A percentile compares a stretch with the other conserved stretches of the same genome.
Conservation (phyloP, 2,888 invertebrate species). For the Hedya salicella region DNA sequence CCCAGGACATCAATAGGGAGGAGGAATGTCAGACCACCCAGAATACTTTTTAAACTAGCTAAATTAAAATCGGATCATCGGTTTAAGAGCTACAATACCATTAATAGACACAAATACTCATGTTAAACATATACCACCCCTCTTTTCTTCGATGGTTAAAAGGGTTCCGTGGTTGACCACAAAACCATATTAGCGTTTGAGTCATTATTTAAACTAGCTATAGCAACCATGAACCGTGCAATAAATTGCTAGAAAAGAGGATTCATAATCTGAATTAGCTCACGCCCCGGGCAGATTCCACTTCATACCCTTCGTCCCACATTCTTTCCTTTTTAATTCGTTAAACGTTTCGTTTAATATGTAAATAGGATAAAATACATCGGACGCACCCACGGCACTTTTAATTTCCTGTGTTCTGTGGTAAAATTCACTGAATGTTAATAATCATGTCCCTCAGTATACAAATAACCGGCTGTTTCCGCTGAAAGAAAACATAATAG, state of each 20-base stretch:
- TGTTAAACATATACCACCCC: no score
- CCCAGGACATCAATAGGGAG: background rate
- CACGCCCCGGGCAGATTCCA: background rate
- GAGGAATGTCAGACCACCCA: conserved; percentile 11
- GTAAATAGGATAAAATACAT: conserved; percentile 10
- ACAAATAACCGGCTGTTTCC: no score
- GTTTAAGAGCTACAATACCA: no score
- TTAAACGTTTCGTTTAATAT: conserved; percentile 11
- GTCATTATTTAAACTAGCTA: no score
- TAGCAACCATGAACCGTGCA: no score
- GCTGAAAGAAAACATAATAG: background rate
- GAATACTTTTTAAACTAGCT: background rate
- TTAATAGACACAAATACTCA: no score
- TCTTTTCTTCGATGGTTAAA: no score
- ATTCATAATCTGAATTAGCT: conserved; percentile 3
- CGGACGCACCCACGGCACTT: conserved; percentile 5
- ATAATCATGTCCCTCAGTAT: background rate
- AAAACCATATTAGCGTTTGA: no score
- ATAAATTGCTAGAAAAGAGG: background rate
- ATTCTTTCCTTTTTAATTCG: conserved; percentile 4
- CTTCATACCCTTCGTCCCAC: background rate
- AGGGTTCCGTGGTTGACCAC: no score
- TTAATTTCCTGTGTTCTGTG: conserved; percentile 1
- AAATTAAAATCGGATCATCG: no score
- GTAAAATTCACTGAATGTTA: conserved; percentile 9